Evolutionary conservation across 2,888 invertebrate species (phyloP).

Genomic region (Ypsolopha sequella): DNA sequence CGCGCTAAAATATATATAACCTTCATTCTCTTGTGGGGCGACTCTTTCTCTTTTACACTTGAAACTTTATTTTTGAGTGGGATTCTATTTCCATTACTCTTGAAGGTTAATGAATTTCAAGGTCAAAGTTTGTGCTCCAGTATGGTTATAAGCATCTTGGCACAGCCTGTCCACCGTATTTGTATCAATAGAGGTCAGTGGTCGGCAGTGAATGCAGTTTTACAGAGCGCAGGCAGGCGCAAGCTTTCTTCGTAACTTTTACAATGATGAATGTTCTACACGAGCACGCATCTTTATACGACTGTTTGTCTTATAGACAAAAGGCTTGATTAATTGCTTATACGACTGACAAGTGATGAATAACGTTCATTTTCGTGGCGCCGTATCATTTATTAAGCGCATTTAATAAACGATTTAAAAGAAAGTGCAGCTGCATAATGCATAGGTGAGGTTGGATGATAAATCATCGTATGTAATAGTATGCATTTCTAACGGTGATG

Average conservation of each 20-base stretch:
- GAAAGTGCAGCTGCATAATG: slow-evolving; percentile 40
- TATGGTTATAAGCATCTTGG: no score
- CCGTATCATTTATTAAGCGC: slow-evolving; percentile 38
- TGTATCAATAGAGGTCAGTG: background rate
- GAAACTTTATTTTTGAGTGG: no score
- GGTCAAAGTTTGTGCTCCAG: no score
- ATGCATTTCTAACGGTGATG: slow-evolving; percentile 1
- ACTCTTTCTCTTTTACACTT: no score
- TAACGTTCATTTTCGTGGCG: slow-evolving; percentile 28
- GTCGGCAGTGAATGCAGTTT: background rate
- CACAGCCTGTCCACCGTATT: no score
- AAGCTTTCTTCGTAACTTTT: background rate
- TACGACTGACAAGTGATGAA: slow-evolving; percentile 42
- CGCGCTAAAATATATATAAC: no score
- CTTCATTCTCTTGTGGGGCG: no score
- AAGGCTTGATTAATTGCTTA: slow-evolving; percentile 47
- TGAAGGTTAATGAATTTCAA: no score
- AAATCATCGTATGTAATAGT: background rate
- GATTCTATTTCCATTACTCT: no score
- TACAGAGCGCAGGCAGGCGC: background rate
- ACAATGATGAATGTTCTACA: background rate
- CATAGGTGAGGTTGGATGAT: slow-evolving; percentile 9
- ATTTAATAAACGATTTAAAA: slow-evolving; percentile 30
- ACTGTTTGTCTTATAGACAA: slow-evolving; percentile 21
- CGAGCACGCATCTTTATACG: background rate